Evolutionary conservation across 2,888 invertebrate genomes (phyloP).

Genomic region (Caenorhabditis panamensis): DNA sequence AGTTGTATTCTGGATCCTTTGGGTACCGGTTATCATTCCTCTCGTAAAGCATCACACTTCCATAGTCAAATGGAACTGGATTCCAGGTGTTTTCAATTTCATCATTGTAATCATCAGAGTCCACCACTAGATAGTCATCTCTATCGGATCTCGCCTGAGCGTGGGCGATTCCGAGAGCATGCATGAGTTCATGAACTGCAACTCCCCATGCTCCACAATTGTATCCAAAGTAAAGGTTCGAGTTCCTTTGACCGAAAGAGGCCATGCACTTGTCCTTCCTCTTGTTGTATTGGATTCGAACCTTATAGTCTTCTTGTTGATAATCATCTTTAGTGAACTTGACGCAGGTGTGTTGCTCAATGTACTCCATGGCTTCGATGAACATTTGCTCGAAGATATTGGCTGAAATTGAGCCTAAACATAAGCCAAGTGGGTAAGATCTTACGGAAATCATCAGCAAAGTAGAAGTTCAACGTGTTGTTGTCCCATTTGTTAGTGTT

Average conservation of each 20-base stretch:
- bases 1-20: slow-evolving; percentile 29
- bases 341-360: background rate
- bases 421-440: background rate
- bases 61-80: slow-evolving; percentile 58
- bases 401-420: background rate
- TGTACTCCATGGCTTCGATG: background rate
- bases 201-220: slow-evolving; percentile 25
- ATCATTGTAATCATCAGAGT: background rate
- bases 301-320: background rate
- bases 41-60: slow-evolving; percentile 59
- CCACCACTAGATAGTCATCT: slow-evolving; percentile 49
- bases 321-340: background rate
- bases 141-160: slow-evolving; percentile 27
- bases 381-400: background rate
- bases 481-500: slow-evolving; percentile 5
- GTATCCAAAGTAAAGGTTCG: background rate
- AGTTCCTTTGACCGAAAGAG: background rate
- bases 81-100: background rate
- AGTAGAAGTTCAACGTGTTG: slow-evolving; percentile 8
- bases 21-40: slow-evolving; percentile 14
- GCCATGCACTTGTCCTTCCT: background rate
- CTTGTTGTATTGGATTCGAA: background rate
- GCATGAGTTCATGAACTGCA: slow-evolving; percentile 41
- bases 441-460: slow-evolving; percentile 5
- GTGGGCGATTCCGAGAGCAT: slow-evolving; percentile 39